Evolutionary conservation across 2,888 invertebrate species (phyloP).

Genomic region (Pseudolycoriella hygida): DNA sequence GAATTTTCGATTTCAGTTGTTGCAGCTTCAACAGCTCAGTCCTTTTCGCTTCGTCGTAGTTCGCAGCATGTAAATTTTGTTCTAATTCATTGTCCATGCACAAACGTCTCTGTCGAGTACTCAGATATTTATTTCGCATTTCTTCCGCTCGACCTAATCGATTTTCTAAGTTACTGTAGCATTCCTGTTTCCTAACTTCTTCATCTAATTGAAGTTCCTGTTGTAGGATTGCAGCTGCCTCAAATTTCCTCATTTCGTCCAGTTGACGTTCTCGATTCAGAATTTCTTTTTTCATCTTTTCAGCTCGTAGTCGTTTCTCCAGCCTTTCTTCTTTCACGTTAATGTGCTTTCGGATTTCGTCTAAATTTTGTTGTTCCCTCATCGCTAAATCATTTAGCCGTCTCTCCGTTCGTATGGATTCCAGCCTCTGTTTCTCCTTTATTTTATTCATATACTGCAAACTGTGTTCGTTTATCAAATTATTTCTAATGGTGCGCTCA

Average conservation of each 20-base stretch:
- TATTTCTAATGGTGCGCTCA: slow-evolving; percentile 24
- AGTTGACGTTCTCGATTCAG: slow-evolving; percentile 20
- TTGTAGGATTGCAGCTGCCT: slow-evolving; percentile 20
- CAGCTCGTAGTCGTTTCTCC: slow-evolving; percentile 20
- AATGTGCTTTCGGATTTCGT: slow-evolving; percentile 19
- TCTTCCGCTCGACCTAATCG: slow-evolving; percentile 24
- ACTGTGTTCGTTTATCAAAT: slow-evolving; percentile 24
- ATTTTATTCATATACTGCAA: slow-evolving; percentile 23
- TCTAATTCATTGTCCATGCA: slow-evolving; percentile 25
- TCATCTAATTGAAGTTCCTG: slow-evolving; percentile 23
- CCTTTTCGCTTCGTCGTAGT: slow-evolving; percentile 22
- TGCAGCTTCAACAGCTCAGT: slow-evolving; percentile 19
- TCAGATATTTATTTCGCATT: slow-evolving; percentile 19
- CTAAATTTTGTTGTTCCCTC: slow-evolving; percentile 15
- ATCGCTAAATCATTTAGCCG: not conserved
- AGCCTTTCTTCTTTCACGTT: slow-evolving; percentile 21
- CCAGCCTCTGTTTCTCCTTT: slow-evolving; percentile 24
- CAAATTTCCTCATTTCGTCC: slow-evolving; percentile 22
- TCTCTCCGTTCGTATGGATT: slow-evolving; percentile 10
- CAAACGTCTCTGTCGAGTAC: slow-evolving; percentile 21
- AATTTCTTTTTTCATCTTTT: slow-evolving; percentile 21
- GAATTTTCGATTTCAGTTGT: slow-evolving; percentile 20
- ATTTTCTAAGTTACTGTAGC: slow-evolving; percentile 20
- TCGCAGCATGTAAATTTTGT: slow-evolving; percentile 24
- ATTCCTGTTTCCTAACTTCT: slow-evolving; percentile 21